A percentile compares a stretch with the other conserved stretches of the same genome.
Evolutionary conservation across 2,888 invertebrate species (phyloP).

Genomic region (Polydrusus pterygomalis): DNA sequence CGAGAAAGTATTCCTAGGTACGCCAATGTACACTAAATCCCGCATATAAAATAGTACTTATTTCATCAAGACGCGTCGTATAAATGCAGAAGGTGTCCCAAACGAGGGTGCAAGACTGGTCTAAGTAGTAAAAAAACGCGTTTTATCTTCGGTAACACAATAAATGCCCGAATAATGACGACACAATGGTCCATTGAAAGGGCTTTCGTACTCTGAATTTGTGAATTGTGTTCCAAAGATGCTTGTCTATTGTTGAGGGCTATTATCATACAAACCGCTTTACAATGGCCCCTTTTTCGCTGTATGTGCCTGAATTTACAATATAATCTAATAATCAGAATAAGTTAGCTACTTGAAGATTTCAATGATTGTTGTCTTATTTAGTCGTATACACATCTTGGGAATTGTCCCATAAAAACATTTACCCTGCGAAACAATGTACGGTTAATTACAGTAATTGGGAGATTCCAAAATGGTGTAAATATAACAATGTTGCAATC

Average conservation of each 20-base stretch:
- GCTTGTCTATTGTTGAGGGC: constrained; percentile 62
- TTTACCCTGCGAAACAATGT: not conserved
- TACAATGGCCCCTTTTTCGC: constrained; percentile 60
- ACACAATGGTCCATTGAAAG: constrained; percentile 65
- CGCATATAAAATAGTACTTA: not conserved
- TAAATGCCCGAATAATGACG: constrained; percentile 67
- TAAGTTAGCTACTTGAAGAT: constrained; percentile 30
- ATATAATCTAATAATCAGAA: constrained; percentile 61
- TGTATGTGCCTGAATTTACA: constrained; percentile 64
- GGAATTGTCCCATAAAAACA: not conserved
- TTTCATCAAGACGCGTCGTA: constrained; percentile 24
- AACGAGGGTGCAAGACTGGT: constrained; percentile 60
- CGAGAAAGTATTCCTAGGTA: not conserved
- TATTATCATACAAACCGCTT: constrained; percentile 65
- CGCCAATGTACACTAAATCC: too few species aligned
- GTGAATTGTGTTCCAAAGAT: constrained; percentile 62
- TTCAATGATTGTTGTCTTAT: constrained; percentile 12
- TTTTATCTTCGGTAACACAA: constrained; percentile 68
- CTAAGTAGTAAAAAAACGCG: constrained; percentile 66
- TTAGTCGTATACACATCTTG: not conserved
- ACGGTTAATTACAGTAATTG: not conserved
- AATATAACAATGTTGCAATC: too few species aligned
- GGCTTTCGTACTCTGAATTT: constrained; percentile 52
- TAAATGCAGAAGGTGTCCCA: constrained; percentile 44
- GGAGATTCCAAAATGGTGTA: too few species aligned